phyloP scores from a whole-genome alignment of 2,888 invertebrate genomes.

The Apamea epomidion region DNA sequence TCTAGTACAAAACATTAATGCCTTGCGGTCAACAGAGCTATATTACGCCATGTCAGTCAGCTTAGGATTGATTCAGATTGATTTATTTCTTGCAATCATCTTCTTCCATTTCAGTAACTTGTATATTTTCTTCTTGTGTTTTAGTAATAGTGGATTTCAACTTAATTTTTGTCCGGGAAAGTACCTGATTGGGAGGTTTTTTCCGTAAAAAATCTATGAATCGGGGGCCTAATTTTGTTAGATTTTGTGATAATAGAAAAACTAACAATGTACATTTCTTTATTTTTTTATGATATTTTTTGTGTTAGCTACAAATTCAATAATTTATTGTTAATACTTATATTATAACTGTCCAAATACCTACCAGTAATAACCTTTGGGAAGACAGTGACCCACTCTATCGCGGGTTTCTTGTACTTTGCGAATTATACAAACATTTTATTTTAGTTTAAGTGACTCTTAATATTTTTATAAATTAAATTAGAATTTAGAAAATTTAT shows the following conservation, averaged over 20 bases:
- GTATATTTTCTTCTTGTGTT: conserved; percentile 38
- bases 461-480: background rate
- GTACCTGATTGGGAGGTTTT: conserved; percentile 87
- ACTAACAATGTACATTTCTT: background rate
- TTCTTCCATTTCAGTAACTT: conserved; percentile 16
- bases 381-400: conserved; percentile 53
- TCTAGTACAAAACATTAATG: conserved; percentile 48
- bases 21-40: conserved; percentile 39
- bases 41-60: conserved; percentile 33
- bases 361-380: conserved; percentile 21
- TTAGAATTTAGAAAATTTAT: background rate
- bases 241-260: conserved; percentile 52
- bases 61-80: conserved; percentile 15
- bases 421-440: conserved; percentile 19
- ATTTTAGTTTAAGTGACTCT: background rate
- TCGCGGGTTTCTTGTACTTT: conserved; percentile 25
- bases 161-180: conserved; percentile 65
- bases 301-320: background rate
- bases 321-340: background rate
- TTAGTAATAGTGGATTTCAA: conserved; percentile 70
- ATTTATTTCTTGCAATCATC: conserved; percentile 18
- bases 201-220: conserved; percentile 85
- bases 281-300: background rate
- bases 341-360: background rate
- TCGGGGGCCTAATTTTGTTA: conserved; percentile 72